These are phyloP conservation scores for Agrotis exclamationis DNA, from an alignment of 2,888 invertebrate species.

Conservation along the genomic window DNA sequence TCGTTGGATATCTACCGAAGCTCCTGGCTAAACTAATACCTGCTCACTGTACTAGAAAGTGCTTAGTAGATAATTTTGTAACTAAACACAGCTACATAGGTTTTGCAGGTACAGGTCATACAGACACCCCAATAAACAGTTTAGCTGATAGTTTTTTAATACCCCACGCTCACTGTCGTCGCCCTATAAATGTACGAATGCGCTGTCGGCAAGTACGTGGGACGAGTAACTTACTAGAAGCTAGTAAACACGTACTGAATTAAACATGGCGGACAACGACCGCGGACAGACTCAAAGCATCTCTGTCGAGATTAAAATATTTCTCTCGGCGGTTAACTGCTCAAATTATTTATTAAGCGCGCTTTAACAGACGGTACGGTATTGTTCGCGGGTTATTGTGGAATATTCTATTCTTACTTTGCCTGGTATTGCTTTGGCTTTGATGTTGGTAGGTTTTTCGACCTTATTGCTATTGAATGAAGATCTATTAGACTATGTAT, in stretches of 20 bases:
- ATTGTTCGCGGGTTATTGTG: conserved; percentile 67
- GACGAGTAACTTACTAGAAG: conserved; percentile 70
- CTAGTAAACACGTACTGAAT: conserved; percentile 80
- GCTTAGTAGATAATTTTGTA: not conserved
- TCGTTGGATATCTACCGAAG: not conserved
- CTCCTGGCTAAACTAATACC: too few species aligned
- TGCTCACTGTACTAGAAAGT: not conserved
- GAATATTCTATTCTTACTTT: conserved; percentile 61
- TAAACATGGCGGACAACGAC: conserved; percentile 82
- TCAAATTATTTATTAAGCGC: conserved; percentile 86
- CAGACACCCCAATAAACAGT: conserved; percentile 41
- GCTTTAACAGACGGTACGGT: conserved; percentile 72
- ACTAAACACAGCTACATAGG: conserved; percentile 1
- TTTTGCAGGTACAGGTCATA: conserved; percentile 1
- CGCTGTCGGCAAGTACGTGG: conserved; percentile 57
- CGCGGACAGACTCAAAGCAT: conserved; percentile 81
- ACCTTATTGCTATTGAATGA: too few species aligned
- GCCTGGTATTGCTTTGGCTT: conserved; percentile 30
- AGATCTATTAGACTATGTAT: too few species aligned
- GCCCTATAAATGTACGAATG: conserved; percentile 61
- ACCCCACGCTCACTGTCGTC: conserved; percentile 62
- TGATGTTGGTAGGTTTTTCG: conserved; percentile 21
- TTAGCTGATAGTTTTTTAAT: conserved; percentile 53
- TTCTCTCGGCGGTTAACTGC: conserved; percentile 82
- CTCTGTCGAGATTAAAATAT: conserved; percentile 87